A percentile compares a stretch with the other conserved stretches of the same genome.
phyloP scores from a whole-genome alignment of 1,140 invertebrate species.

The Galleria mellonella region DNA sequence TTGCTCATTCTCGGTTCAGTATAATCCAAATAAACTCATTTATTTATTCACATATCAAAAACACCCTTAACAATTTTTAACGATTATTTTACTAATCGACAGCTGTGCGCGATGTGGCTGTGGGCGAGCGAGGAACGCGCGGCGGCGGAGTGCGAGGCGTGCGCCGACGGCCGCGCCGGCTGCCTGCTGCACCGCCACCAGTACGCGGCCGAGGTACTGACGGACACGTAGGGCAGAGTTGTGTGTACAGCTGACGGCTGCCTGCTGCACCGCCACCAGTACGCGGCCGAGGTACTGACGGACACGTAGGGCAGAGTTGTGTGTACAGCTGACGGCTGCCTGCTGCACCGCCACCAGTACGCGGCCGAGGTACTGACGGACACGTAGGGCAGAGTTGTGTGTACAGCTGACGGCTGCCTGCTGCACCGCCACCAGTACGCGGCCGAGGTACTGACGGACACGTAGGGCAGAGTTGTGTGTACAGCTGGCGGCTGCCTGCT shows the following conservation, averaged over 20 bases:
- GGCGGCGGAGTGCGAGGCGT: constrained; percentile 32
- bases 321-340: constrained; percentile 48
- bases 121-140: constrained; percentile 46
- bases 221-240: too few relatives aligned
- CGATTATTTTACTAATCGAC: background rate
- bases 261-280: constrained; percentile 52
- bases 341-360: constrained; percentile 56
- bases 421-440: constrained; percentile 60
- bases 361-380: constrained; percentile 49
- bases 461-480: too few relatives aligned
- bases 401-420: constrained; percentile 47
- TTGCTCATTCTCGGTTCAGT: too few relatives aligned
- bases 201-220: constrained; percentile 61
- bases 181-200: constrained; percentile 54
- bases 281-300: constrained; percentile 55
- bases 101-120: constrained; percentile 71
- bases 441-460: constrained; percentile 40
- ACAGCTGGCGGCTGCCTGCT: constrained; percentile 45
- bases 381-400: too few relatives aligned
- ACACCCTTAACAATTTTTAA: too few relatives aligned
- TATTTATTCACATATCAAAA: too few relatives aligned
- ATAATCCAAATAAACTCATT: too few relatives aligned
- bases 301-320: too few relatives aligned
- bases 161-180: constrained; percentile 34
- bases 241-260: too few relatives aligned